A percentile compares a stretch with the other conserved stretches of the same genome.
Conservation (phyloP, 2,113 vertebrate species). For the Pheucticus melanocephalus region DNA sequence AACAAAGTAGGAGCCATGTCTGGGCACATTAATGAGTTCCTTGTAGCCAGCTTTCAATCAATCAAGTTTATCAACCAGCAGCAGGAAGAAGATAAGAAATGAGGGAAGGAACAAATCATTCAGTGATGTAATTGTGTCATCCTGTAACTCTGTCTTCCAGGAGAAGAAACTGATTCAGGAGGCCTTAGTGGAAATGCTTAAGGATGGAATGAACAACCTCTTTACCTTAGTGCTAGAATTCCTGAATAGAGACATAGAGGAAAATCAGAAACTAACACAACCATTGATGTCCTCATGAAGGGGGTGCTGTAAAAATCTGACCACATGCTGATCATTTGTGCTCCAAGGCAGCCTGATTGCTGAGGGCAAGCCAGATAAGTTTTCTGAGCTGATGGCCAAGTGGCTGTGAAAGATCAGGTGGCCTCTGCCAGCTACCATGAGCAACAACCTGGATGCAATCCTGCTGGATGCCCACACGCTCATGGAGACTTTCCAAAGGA, state of each 20-base stretch:
- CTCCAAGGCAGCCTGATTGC: conserved; percentile 77
- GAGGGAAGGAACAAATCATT: conserved; percentile 79
- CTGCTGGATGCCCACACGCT: conserved; percentile 78
- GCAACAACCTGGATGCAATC: conserved; percentile 76
- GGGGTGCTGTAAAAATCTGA: conserved; percentile 79
- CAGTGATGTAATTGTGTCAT: conserved; percentile 83
- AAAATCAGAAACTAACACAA: conserved; percentile 76
- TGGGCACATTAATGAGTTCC: conserved; percentile 84
- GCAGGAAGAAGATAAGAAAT: conserved; percentile 81
- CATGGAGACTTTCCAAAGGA: conserved; percentile 79
- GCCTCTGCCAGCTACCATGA: conserved; percentile 76
- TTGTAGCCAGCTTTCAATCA: conserved; percentile 84
- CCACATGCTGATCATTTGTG: conserved; percentile 77
- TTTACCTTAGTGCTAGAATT: conserved; percentile 79
- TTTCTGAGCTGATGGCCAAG: conserved; percentile 81
- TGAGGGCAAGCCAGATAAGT: conserved; percentile 67
- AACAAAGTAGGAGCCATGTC: conserved; percentile 81
- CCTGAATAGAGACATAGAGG: conserved; percentile 74
- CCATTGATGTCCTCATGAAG: conserved; percentile 79
- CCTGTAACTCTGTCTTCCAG: conserved; percentile 72
- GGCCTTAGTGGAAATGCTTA: conserved; percentile 78
- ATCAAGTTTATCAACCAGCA: conserved; percentile 80
- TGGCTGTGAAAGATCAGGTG: conserved; percentile 80
- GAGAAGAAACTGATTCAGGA: conserved; percentile 77
- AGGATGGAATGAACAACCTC: conserved; percentile 79